phyloP scores from a whole-genome alignment of 2,113 vertebrate species.

The Lepus timidus region DNA sequence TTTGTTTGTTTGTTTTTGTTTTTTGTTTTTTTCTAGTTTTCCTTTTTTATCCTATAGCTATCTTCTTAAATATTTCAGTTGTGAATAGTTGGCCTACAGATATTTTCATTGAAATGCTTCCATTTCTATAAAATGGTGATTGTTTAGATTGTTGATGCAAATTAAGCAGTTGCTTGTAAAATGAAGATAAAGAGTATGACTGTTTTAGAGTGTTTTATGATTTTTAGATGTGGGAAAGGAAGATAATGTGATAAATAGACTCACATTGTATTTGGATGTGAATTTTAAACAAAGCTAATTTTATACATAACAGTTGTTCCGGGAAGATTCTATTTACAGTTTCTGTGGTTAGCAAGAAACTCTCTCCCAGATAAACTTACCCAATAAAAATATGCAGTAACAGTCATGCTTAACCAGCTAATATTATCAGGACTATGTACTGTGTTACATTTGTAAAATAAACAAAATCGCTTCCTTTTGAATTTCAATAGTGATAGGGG shows the following conservation, averaged over 20 bases:
- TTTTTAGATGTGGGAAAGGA: constrained; percentile 71
- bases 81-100: constrained; percentile 34
- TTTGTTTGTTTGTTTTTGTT: neutral
- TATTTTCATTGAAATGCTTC: constrained; percentile 62
- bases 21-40: neutral
- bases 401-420: constrained; percentile 67
- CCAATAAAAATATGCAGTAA: constrained; percentile 77
- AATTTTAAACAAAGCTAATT: constrained; percentile 87
- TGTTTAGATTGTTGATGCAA: constrained; percentile 72
- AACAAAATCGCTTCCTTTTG: constrained; percentile 41
- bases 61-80: constrained; percentile 22
- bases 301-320: constrained; percentile 83
- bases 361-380: constrained; percentile 70
- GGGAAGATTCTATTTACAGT: constrained; percentile 85
- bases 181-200: constrained; percentile 50
- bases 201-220: constrained; percentile 54
- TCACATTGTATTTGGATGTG: constrained; percentile 72
- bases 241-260: constrained; percentile 75
- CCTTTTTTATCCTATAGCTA: neutral
- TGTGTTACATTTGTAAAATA: constrained; percentile 56
- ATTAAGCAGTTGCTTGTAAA: constrained; percentile 67
- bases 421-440: constrained; percentile 52
- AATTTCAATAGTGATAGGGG: constrained; percentile 64
- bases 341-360: constrained; percentile 82
- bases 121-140: constrained; percentile 54